Conservation (phyloP, 2,888 invertebrate species). For the Drosophila yooni region DNA sequence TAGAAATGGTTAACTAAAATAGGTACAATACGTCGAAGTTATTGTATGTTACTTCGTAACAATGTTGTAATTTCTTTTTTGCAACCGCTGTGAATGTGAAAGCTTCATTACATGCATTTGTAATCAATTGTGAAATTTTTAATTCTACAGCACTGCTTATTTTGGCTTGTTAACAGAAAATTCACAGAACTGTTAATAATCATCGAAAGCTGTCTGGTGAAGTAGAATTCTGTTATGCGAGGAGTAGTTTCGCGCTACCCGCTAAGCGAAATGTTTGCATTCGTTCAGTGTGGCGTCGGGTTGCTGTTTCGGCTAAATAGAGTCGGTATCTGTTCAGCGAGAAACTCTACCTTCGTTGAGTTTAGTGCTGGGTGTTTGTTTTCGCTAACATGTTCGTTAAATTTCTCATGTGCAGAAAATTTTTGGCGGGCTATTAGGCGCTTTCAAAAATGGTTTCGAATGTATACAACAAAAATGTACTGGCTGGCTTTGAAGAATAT, state of each 20-base stretch:
- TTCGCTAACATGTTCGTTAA: background rate
- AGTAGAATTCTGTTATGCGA: constrained; percentile 1
- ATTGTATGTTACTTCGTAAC: background rate
- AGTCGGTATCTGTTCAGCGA: background rate
- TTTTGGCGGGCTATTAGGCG: constrained; percentile 8
- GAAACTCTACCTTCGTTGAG: background rate
- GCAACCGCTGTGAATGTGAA: background rate
- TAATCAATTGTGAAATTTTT: background rate
- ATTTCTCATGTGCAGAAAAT: background rate
- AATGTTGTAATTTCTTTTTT: background rate
- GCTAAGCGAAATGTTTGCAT: background rate
- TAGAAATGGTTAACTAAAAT: background rate
- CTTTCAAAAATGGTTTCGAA: background rate
- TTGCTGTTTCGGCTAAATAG: background rate
- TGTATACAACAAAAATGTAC: background rate
- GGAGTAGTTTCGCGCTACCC: background rate
- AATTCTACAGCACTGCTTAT: background rate
- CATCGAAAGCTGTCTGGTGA: background rate
- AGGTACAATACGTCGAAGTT: background rate
- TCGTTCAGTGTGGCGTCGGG: background rate
- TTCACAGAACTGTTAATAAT: background rate
- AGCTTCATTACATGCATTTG: background rate
- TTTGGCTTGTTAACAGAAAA: background rate
- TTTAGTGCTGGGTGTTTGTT: background rate
- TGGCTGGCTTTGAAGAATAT: background rate